Conservation (phyloP, 2,888 invertebrate genomes). For the Idaea straminata region DNA sequence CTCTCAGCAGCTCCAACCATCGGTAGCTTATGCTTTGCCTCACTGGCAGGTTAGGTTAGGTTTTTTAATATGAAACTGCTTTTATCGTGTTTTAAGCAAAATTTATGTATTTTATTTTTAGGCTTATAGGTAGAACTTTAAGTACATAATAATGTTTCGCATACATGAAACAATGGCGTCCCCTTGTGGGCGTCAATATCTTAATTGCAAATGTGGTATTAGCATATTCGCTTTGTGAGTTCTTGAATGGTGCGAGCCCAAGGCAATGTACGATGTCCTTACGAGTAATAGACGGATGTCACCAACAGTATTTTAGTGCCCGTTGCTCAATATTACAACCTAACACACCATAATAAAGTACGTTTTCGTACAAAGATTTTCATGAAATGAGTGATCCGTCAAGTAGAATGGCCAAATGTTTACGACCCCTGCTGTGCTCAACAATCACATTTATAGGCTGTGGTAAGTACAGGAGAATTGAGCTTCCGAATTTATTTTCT, state of each 20-base stretch:
- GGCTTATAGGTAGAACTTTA: constrained; percentile 34
- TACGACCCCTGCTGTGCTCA: constrained; percentile 1
- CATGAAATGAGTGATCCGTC: background rate
- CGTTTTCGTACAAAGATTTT: background rate
- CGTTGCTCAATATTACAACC: background rate
- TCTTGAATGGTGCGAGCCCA: constrained; percentile 64
- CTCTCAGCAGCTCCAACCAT: too few relatives aligned
- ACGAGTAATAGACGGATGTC: constrained; percentile 45
- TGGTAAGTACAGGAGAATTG: background rate
- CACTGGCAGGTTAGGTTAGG: too few relatives aligned
- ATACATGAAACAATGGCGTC: constrained; percentile 66
- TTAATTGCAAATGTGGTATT: constrained; percentile 76
- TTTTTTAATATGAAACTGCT: too few relatives aligned
- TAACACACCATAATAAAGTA: background rate
- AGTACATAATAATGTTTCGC: constrained; percentile 49
- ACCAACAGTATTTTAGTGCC: constrained; percentile 17
- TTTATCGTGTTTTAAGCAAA: too few relatives aligned
- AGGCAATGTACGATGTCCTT: constrained; percentile 61
- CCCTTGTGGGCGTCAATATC: constrained; percentile 68
- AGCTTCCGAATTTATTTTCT: constrained; percentile 1
- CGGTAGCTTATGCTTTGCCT: too few relatives aligned
- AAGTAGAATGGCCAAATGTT: constrained; percentile 1
- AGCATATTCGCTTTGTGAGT: constrained; percentile 74
- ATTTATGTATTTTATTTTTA: constrained; percentile 8
- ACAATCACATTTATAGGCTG: background rate